Percentiles rank a stretch among this genome's conserved stretches.
These are phyloP conservation scores for Motacilla alba DNA, from an alignment of 2,113 vertebrate species.

Conservation along the genomic window DNA sequence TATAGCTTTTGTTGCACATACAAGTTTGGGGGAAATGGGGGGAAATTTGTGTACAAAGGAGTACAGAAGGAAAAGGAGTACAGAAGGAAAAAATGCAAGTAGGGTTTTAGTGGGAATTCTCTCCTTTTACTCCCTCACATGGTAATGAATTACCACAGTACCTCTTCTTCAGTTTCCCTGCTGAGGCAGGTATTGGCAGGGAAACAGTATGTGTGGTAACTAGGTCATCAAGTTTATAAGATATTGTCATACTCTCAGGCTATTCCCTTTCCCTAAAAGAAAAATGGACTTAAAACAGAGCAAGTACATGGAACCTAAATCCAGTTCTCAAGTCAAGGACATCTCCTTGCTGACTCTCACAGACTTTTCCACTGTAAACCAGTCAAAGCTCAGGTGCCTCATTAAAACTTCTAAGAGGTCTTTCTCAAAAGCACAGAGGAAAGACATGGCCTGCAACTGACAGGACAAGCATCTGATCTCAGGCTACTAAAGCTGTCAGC, in stretches of 20 bases:
- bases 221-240: not conserved
- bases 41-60: not conserved
- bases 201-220: not conserved
- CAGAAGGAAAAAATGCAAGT: not conserved
- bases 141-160: not conserved
- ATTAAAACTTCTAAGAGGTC: not conserved
- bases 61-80: not conserved
- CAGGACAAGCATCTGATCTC: not conserved
- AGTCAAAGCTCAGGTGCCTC: not conserved
- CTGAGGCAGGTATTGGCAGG: not conserved
- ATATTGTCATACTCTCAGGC: not conserved
- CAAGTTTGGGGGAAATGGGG: not conserved
- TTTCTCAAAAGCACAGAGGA: not conserved
- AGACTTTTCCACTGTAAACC: not conserved
- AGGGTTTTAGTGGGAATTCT: not conserved
- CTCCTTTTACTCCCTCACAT: not conserved
- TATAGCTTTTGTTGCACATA: not conserved
- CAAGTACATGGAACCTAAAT: not conserved
- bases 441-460: not conserved
- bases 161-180: not conserved
- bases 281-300: not conserved
- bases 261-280: not conserved
- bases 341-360: not conserved
- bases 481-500: not conserved
- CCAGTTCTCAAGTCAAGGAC: not conserved